Conservation (phyloP, 2,113 vertebrate species). For the Bubo blakistoni region DNA sequence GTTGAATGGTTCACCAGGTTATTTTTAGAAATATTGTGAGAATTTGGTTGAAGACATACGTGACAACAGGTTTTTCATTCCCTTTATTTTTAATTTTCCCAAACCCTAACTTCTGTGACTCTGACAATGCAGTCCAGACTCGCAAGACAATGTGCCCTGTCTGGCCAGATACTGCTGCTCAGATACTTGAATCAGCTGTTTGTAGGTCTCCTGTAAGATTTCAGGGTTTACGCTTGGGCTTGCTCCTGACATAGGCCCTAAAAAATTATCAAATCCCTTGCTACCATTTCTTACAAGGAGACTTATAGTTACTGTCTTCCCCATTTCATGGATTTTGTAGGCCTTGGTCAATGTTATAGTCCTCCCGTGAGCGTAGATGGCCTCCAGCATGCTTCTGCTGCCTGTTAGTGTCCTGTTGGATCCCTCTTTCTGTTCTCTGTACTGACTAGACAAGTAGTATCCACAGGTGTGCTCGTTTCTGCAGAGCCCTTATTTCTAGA, state of each 20-base stretch:
- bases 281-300: neutral
- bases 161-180: neutral
- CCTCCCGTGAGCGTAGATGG: neutral
- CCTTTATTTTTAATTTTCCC: neutral
- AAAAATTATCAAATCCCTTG: neutral
- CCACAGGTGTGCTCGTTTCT: neutral
- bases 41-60: neutral
- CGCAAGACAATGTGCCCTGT: neutral
- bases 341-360: fast-evolving
- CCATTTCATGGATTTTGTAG: neutral
- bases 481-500: neutral
- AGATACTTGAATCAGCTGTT: neutral
- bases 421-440: neutral
- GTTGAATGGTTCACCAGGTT: fast-evolving
- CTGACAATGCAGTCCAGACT: neutral
- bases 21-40: neutral
- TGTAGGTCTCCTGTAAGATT: neutral
- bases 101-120: neutral
- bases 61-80: neutral
- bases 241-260: neutral
- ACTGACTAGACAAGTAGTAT: neutral
- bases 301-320: neutral
- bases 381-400: neutral
- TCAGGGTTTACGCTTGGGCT: neutral
- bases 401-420: neutral